Evolutionary conservation across 2,797 vertebrate species (phyloP).

Genomic region (Parotocinclus haroldoi): DNA sequence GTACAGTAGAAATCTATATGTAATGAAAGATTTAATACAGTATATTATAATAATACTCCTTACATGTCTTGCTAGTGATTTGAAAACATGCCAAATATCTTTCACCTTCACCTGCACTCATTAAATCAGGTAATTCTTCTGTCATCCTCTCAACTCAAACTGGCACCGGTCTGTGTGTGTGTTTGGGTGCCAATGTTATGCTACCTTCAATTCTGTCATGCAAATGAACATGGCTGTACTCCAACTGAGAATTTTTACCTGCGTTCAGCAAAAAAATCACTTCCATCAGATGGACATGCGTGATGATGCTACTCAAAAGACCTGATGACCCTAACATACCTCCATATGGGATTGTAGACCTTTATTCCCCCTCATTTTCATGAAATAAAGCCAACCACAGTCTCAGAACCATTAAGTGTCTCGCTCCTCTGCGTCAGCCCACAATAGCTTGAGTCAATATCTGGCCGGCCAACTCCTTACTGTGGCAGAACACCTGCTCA

Average conservation of each 20-base stretch:
- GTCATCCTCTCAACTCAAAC: background rate
- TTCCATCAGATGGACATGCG: constrained; percentile 14
- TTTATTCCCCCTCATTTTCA: background rate
- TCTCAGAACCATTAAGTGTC: constrained; percentile 19
- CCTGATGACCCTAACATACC: constrained; percentile 5
- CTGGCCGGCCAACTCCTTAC: constrained; percentile 11
- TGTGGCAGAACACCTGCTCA: constrained; percentile 25
- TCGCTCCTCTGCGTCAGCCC: constrained; percentile 15
- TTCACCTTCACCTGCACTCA: background rate
- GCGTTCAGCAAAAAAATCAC: constrained; percentile 39
- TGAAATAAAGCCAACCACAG: constrained; percentile 4
- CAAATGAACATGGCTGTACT: background rate
- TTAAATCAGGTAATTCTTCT: background rate
- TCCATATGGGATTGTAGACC: background rate
- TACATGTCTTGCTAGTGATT: background rate
- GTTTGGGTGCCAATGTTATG: background rate
- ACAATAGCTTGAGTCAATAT: constrained; percentile 31
- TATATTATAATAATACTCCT: background rate
- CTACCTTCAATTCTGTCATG: background rate
- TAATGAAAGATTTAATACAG: no score
- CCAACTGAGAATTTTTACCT: constrained; percentile 31
- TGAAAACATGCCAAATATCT: background rate
- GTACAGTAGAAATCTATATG: no score
- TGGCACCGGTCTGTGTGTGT: constrained; percentile 3
- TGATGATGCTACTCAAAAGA: background rate